Evolutionary conservation across 2,888 invertebrate genomes (phyloP), one percentile per base, ranked within the genome.

Genomic region (Cheilosia grossa): DNA sequence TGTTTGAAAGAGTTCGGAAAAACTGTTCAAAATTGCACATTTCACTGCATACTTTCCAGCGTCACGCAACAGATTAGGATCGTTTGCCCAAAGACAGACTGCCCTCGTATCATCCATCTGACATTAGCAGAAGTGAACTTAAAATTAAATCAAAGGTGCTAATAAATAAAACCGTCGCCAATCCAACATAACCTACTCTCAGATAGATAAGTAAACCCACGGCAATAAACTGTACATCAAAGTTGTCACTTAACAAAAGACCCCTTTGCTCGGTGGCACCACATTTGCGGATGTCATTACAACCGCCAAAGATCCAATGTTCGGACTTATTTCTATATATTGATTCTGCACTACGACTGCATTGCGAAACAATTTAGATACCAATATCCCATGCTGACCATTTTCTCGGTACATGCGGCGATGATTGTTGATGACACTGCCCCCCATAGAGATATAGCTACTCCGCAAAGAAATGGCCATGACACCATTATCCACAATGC

Each of bases 291-390:
- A 33, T 63, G 49, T 66, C 66, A 66, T 59, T 27, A 73, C 51
- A 53, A n/a, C 53, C 6, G 30, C 27, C 74, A 61, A 66, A 66
- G 56, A 63, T 74, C 54, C 67, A 74, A 61, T 70, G 64, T 21
- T 37, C n/a, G 7, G n/a, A 58, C 3, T 21, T 9, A 19, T 17
- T 19, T 49, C n/a, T 49, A 10, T 78, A 72, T 82, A 82, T 82
- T 82, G 79, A 83, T 83, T n/a, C 63, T 53, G 58, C 79, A 70
- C 54, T 85, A 80, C 83, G 75, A 85, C 83, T 80, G 83, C 83
- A 85, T 47, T 85, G 80, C 83, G 83, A 80, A 80, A 30, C 66
- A 59, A 75, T 85, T 80, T 66, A 59, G 33, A 80, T 53, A 70
- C 47, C 70, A 85, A 75, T 80, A 75, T 66, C 33, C 61, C 44